These are phyloP conservation scores for Rotaria sp. DNA, from an alignment of 2,888 invertebrate genomes.

Conservation along the genomic window DNA sequence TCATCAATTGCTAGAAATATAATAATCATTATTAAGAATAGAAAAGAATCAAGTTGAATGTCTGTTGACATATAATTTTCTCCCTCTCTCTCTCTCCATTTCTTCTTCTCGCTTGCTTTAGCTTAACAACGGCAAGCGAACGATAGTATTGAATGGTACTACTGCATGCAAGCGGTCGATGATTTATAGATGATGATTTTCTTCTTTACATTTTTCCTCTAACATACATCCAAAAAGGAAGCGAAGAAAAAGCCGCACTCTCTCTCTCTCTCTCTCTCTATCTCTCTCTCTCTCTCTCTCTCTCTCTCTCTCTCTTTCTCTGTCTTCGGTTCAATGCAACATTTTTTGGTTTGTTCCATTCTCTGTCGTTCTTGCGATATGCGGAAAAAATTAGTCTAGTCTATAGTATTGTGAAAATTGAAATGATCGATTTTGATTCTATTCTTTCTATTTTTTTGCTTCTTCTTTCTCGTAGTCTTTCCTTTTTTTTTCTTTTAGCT, in stretches of 20 bases:
- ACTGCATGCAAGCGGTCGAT: not conserved
- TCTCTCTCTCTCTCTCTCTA: not conserved
- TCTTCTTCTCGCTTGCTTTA: not conserved
- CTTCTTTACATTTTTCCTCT: not conserved
- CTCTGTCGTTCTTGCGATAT: not conserved
- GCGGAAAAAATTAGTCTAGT: not conserved
- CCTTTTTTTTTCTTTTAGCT: not conserved
- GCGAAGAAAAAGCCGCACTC: not conserved
- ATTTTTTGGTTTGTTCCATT: not conserved
- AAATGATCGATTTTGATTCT: slow-evolving; percentile 29
- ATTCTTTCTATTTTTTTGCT: not conserved
- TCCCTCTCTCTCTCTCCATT: not conserved
- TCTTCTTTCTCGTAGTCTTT: not conserved
- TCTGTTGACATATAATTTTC: slow-evolving; percentile 1
- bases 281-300: not conserved
- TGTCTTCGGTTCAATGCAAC: not conserved
- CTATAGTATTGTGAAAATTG: slow-evolving; percentile 16
- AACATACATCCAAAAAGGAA: not conserved
- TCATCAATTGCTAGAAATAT: slow-evolving; percentile 35
- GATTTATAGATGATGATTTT: slow-evolving; percentile 29
- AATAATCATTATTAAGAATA: slow-evolving; percentile 13
- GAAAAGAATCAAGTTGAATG: not conserved
- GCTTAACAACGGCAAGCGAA: not conserved
- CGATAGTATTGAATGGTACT: not conserved
- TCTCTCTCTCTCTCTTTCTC: not conserved